These are phyloP conservation scores for Drosophila sp. DNA, from an alignment of 1,140 invertebrate genomes.

Conservation along the genomic window DNA sequence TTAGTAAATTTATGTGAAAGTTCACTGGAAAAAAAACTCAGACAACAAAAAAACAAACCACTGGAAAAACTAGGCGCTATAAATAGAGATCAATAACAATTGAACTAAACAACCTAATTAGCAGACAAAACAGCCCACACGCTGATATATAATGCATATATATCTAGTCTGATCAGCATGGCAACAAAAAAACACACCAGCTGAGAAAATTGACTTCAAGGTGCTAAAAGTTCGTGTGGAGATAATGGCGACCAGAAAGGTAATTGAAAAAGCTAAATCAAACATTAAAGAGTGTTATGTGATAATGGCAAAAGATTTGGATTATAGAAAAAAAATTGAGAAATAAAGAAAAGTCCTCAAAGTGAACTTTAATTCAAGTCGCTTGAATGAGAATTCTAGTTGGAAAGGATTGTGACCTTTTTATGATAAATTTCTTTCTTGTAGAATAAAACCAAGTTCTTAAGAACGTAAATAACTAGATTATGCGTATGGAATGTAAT, in stretches of 20 bases:
- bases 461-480: too few species aligned
- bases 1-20: constrained; percentile 10
- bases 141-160: neutral
- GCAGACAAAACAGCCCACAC: neutral
- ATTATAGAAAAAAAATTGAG: neutral
- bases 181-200: constrained; percentile 8
- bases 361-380: too few species aligned
- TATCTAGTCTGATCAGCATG: constrained; percentile 1
- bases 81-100: constrained; percentile 12
- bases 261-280: constrained; percentile 1
- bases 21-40: constrained; percentile 5
- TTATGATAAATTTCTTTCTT: too few species aligned
- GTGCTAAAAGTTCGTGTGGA: neutral
- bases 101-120: constrained; percentile 6
- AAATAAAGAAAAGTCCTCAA: neutral
- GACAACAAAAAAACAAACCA: neutral
- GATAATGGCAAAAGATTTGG: neutral
- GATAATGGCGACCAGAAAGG: neutral
- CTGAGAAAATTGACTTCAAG: constrained; percentile 13
- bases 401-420: too few species aligned
- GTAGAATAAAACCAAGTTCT: too few species aligned
- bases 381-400: too few species aligned
- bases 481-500: too few species aligned
- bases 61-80: neutral
- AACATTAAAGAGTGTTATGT: neutral